Conservation (phyloP, 2,888 invertebrate genomes). For the Pollenia amentaria region DNA sequence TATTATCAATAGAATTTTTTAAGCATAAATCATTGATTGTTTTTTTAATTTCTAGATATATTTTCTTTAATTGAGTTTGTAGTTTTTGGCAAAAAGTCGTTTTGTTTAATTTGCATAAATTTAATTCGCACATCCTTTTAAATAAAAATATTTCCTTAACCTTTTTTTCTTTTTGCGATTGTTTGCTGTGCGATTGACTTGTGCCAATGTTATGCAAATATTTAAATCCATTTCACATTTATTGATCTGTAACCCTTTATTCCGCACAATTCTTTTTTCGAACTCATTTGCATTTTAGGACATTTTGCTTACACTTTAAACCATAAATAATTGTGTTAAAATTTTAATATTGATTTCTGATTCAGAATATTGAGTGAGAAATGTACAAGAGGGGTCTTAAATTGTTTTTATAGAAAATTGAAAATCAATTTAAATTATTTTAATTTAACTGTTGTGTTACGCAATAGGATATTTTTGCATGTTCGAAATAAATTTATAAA, state of each 20-base stretch:
- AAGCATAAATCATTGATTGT: conserved; percentile 60
- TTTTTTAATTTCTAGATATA: conserved; percentile 31
- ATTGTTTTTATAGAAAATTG: conserved; percentile 50
- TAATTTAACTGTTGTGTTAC: conserved; percentile 23
- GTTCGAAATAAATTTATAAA: too few relatives aligned
- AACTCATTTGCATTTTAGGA: conserved; percentile 68
- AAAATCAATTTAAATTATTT: conserved; percentile 67
- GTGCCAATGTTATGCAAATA: conserved; percentile 78
- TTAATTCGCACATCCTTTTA: conserved; percentile 68
- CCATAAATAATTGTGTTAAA: conserved; percentile 65
- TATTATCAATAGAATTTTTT: conserved; percentile 40
- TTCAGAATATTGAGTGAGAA: conserved; percentile 21
- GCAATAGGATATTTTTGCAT: conserved; percentile 1
- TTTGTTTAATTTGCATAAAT: conserved; percentile 64
- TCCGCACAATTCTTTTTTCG: conserved; percentile 10
- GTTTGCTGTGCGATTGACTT: conserved; percentile 75
- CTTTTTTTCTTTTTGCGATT: conserved; percentile 6
- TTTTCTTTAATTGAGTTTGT: conserved; percentile 59
- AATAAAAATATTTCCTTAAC: neutral
- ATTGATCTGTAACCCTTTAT: conserved; percentile 74
- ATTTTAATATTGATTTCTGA: conserved; percentile 58
- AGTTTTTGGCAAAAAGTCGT: conserved; percentile 66
- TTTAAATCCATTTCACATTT: conserved; percentile 69
- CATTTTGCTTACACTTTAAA: conserved; percentile 56
- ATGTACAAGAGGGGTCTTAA: neutral